phyloP scores from a whole-genome alignment of 2,797 vertebrate species.

The Remorina albescens region DNA sequence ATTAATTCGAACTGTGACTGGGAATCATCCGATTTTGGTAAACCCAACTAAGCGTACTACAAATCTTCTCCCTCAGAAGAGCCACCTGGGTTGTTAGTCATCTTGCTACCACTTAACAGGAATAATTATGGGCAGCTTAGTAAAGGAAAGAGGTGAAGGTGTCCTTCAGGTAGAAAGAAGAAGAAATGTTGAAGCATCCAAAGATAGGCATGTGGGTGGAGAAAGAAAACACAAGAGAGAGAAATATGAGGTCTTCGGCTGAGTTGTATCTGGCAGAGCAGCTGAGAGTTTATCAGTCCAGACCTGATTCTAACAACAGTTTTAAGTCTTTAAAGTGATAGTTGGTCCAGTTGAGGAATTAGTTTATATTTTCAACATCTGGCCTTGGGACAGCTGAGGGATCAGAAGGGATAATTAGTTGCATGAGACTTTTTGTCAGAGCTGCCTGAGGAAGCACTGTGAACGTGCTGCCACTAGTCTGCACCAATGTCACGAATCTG shows the following conservation, averaged over 20 bases:
- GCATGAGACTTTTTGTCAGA: not conserved
- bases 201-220: constrained; percentile 56
- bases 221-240: constrained; percentile 56
- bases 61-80: constrained; percentile 2
- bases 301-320: not conserved
- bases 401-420: not conserved
- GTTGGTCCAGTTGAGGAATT: not conserved
- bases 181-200: constrained; percentile 45
- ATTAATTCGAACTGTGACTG: constrained; percentile 5
- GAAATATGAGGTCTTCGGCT: constrained; percentile 15
- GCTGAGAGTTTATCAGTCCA: not conserved
- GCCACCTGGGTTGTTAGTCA: not conserved
- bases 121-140: constrained; percentile 9
- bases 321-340: not conserved
- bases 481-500: too few relatives aligned
- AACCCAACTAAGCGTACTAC: constrained; percentile 8
- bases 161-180: constrained; percentile 34
- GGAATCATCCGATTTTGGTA: not conserved
- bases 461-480: not conserved
- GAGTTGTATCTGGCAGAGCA: not conserved
- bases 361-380: not conserved
- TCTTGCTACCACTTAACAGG: constrained; percentile 6
- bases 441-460: not conserved
- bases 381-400: too few relatives aligned
- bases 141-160: constrained; percentile 9